Conservation (phyloP, 2,888 invertebrate species). For the Sesia apiformis region DNA sequence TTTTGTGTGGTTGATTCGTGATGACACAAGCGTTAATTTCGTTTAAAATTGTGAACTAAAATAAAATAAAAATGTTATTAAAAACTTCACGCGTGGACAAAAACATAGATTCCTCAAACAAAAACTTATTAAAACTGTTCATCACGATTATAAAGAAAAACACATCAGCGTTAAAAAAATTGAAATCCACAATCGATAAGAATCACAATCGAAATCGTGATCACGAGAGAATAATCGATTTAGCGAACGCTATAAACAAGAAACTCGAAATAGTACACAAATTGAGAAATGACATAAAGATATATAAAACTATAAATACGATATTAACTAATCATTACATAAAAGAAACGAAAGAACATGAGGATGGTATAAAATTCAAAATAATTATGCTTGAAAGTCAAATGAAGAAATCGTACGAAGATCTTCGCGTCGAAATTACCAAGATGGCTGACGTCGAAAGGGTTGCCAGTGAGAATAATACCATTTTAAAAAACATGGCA, state of each 20-base stretch:
- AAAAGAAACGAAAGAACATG: conserved; percentile 54
- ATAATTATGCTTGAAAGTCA: conserved; percentile 48
- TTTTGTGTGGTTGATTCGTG: too few relatives aligned
- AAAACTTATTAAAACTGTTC: conserved; percentile 39
- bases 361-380: conserved; percentile 45
- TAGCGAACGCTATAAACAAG: conserved; percentile 53
- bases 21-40: too few relatives aligned
- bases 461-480: conserved; percentile 35
- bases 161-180: conserved; percentile 45
- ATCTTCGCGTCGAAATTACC: conserved; percentile 38
- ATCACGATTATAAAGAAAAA: conserved; percentile 49
- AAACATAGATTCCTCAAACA: conserved; percentile 27
- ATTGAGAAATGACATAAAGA: conserved; percentile 61
- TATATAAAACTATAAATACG: conserved; percentile 61
- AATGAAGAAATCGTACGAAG: conserved; percentile 48
- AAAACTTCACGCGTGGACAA: not conserved
- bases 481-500: conserved; percentile 25
- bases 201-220: conserved; percentile 29
- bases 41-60: too few relatives aligned
- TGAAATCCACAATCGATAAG: conserved; percentile 42
- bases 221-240: conserved; percentile 43
- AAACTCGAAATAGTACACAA: conserved; percentile 60
- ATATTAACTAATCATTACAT: conserved; percentile 63
- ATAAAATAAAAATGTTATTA: too few relatives aligned
- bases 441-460: conserved; percentile 30